These are phyloP conservation scores for Stomatorhinus ivindoensis DNA, from an alignment of 2,113 vertebrate species.

Conservation along the genomic window DNA sequence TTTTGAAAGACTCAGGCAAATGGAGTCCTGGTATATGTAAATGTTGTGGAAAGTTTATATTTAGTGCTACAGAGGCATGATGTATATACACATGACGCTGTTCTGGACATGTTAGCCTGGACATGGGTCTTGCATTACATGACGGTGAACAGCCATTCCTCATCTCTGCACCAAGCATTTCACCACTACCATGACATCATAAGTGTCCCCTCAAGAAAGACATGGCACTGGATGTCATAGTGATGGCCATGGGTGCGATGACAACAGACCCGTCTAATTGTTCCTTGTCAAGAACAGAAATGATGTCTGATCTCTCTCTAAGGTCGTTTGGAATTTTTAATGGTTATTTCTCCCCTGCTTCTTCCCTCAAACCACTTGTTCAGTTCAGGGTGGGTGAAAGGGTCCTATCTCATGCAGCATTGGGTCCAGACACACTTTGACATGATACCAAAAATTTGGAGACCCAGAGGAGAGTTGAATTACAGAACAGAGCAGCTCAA, in stretches of 20 bases:
- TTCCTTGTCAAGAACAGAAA: not conserved
- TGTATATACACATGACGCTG: not conserved
- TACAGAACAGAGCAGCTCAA: not conserved
- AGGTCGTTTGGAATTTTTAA: not conserved
- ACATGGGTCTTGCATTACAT: not conserved
- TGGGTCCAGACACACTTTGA: not conserved
- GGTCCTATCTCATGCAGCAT: not conserved
- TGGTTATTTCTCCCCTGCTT: not conserved
- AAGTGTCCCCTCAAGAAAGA: not conserved
- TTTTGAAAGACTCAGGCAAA: conserved; percentile 3
- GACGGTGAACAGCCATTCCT: not conserved
- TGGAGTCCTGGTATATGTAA: conserved; percentile 8
- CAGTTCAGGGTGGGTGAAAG: not conserved
- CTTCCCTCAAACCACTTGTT: not conserved
- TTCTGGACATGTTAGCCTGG: not conserved
- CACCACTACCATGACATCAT: not conserved
- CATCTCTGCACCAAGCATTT: not conserved
- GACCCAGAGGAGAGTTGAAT: not conserved
- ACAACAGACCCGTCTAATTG: not conserved
- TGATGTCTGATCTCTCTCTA: not conserved
- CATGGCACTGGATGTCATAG: not conserved
- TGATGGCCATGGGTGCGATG: not conserved
- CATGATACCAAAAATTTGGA: not conserved
- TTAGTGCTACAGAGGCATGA: not conserved
- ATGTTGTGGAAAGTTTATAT: not conserved